A percentile compares a stretch with the other conserved stretches of the same genome.
These are phyloP conservation scores for Drosophila yooni DNA, from an alignment of 2,888 invertebrate genomes.

Conservation along the genomic window DNA sequence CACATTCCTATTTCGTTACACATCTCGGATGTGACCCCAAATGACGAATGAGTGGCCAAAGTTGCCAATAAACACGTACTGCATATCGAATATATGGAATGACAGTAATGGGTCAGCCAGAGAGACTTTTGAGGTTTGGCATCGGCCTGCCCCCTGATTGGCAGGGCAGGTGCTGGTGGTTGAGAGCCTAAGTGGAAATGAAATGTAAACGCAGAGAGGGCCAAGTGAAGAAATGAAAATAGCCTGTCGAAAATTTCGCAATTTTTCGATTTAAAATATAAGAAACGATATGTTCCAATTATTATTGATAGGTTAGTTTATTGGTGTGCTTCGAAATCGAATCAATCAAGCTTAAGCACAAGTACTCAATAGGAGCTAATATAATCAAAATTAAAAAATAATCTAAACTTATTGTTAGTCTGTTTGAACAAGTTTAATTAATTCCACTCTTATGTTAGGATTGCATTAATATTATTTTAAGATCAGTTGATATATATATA, in stretches of 20 bases:
- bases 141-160: constrained; percentile 33
- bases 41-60: constrained; percentile 57
- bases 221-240: not conserved
- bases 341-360: not conserved
- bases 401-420: not conserved
- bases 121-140: constrained; percentile 31
- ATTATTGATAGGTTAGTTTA: not conserved
- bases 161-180: constrained; percentile 15
- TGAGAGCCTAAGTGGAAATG: not conserved
- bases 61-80: constrained; percentile 73
- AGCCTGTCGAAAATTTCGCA: too few species aligned
- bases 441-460: too few species aligned
- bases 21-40: constrained; percentile 58
- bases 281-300: not conserved
- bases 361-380: not conserved
- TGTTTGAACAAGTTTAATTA: not conserved
- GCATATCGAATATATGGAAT: constrained; percentile 53
- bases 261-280: not conserved
- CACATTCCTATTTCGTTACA: constrained; percentile 52
- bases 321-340: not conserved
- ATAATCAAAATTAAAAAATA: not conserved
- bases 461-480: not conserved
- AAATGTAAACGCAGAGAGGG: not conserved
- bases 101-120: constrained; percentile 56
- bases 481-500: too few species aligned